Conservation (phyloP, 2,888 invertebrate species). For the Priocnemis perturbator region DNA sequence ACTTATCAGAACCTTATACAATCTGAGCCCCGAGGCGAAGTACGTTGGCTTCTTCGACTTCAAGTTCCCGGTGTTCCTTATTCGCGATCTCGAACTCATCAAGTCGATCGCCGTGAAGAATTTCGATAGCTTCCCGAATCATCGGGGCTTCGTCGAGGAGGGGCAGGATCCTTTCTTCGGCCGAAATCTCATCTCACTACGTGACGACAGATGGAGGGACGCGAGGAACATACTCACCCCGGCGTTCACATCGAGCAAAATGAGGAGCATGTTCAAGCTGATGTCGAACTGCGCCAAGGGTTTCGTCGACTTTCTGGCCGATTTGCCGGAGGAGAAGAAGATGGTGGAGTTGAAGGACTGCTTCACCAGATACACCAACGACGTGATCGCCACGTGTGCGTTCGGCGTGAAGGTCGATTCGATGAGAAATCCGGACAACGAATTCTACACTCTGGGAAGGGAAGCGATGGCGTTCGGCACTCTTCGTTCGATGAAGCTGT, state of each 20-base stretch:
- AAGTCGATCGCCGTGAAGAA: slow-evolving; percentile 46
- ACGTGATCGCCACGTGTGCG: slow-evolving; percentile 65
- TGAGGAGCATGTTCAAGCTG: slow-evolving; percentile 77
- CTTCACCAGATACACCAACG: slow-evolving; percentile 61
- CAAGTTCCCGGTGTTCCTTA: slow-evolving; percentile 37
- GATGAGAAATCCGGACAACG: slow-evolving; percentile 61
- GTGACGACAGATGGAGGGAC: slow-evolving; percentile 76
- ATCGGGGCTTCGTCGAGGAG: slow-evolving; percentile 16
- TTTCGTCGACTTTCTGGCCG: slow-evolving; percentile 55
- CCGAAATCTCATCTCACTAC: slow-evolving; percentile 50
- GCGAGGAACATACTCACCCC: slow-evolving; percentile 77
- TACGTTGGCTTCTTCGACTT: slow-evolving; percentile 56
- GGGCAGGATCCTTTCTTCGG: slow-evolving; percentile 47
- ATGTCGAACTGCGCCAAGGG: slow-evolving; percentile 70
- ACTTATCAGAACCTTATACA: slow-evolving; percentile 42
- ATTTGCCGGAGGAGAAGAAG: slow-evolving; percentile 17
- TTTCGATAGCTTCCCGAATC: slow-evolving; percentile 50
- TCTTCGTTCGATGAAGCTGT: slow-evolving; percentile 24
- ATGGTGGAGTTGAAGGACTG: slow-evolving; percentile 65
- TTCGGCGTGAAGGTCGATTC: slow-evolving; percentile 66
- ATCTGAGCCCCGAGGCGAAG: slow-evolving; percentile 45
- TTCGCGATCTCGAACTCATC: slow-evolving; percentile 56
- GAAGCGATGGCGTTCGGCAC: slow-evolving; percentile 40
- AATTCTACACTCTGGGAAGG: slow-evolving; percentile 60
- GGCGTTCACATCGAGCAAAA: slow-evolving; percentile 78